phyloP scores from a whole-genome alignment of 2,797 vertebrate species.

The Pipistrellus pipistrellus region DNA sequence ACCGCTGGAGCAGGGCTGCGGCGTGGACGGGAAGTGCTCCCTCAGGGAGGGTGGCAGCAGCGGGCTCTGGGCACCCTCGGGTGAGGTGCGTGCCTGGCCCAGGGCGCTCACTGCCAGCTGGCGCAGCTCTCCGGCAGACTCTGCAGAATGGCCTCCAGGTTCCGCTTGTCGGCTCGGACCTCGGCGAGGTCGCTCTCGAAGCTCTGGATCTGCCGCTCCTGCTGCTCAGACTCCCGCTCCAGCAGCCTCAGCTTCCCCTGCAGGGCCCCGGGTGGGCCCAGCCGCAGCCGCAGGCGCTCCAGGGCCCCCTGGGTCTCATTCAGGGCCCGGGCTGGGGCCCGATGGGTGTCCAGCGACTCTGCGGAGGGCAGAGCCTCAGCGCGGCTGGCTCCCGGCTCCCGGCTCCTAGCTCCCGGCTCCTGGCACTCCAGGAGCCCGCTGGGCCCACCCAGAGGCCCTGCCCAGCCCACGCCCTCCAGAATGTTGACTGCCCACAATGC shows the following conservation, averaged over 20 bases:
- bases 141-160: slow-evolving; percentile 93
- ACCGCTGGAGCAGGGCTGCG: not conserved
- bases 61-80: not conserved
- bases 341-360: slow-evolving; percentile 82
- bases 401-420: not conserved
- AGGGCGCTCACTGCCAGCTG: slow-evolving; percentile 75
- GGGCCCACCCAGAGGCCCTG: not conserved
- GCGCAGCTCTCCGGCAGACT: slow-evolving; percentile 93
- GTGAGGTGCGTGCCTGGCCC: accelerated
- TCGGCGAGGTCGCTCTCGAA: slow-evolving; percentile 92
- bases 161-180: slow-evolving; percentile 92
- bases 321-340: slow-evolving; percentile 87
- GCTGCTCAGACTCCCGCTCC: slow-evolving; percentile 89
- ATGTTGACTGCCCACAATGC: not conserved
- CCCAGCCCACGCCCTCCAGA: not conserved
- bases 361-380: not conserved
- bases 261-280: slow-evolving; percentile 87
- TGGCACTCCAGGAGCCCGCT: too few species aligned
- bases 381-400: not conserved
- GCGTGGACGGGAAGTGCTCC: accelerated
- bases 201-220: slow-evolving; percentile 89
- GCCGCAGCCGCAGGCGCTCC: slow-evolving; percentile 88
- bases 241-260: slow-evolving; percentile 91
- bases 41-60: not conserved
- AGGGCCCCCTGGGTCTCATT: slow-evolving; percentile 89